Evolutionary conservation across 2,113 vertebrate genomes (phyloP), one percentile per base, ranked within the genome.

Genomic region (Entosphenus tridentatus): DNA sequence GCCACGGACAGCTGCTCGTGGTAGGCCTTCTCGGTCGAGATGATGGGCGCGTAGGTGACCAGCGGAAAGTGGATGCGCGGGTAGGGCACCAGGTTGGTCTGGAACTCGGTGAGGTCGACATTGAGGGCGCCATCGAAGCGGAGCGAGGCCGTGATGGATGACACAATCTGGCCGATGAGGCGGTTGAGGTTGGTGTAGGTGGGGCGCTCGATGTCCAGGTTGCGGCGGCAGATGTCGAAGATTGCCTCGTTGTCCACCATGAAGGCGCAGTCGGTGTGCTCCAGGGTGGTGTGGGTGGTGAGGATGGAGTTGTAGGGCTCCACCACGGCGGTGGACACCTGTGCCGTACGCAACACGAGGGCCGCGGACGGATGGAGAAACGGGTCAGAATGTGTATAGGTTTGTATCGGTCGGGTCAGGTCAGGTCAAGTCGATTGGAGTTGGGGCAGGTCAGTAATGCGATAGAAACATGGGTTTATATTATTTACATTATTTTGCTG

Each of bases 1-100:
- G 62, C 62, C 62, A 65, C 62, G n/a, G 62, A 65, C 62, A 65
- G 62, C 62, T 65, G 62, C 62, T 65, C 62, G 10, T 65, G 62
- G 62, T 65, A 65, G 8, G 62, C 62, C 10, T 65, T 65, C n/a
- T 16, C 62, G n/a, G 18, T 10, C n/a, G 62, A 65, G 62, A 65
- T 18, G 62, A 65, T 65, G 62, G 62, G 62, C 10, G 62, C 62
- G 62, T 65, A 65, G n/a, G 62, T 65, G 8, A 65, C 62, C 62
- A 65, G 62, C 18, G 62, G 62, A 18, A 65, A 65, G 18, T 65
- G 62, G n/a, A 65, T 65, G n/a, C 62, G 62, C 21, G 62, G 62
- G 21, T 65, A 65, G 21, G 62, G 62, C n/a, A 65, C 62, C 10
- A 65, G 62, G 10, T 65, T 65, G n/a, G 62, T 65, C 21, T 65